phyloP scores from a whole-genome alignment of 2,888 invertebrate genomes.

The Harpalus rufipes region DNA sequence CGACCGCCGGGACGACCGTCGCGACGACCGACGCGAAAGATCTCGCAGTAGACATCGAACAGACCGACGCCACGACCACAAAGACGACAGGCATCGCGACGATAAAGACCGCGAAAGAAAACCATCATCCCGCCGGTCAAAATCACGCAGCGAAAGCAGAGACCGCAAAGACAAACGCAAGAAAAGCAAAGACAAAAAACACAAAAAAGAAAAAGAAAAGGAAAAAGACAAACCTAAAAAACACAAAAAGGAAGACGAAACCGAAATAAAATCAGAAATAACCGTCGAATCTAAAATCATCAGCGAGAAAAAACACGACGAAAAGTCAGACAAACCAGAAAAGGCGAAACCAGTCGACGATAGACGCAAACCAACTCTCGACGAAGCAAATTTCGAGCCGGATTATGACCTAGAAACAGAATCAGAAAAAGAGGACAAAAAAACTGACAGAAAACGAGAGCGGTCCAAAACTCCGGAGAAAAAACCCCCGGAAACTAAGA shows the following conservation, averaged over 20 bases:
- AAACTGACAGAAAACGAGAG: constrained; percentile 69
- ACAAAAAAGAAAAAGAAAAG: constrained; percentile 71
- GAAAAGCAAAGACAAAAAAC: constrained; percentile 63
- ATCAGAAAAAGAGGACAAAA: constrained; percentile 79
- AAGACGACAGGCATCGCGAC: constrained; percentile 49
- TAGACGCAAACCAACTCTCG: constrained; percentile 83
- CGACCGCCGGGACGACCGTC: constrained; percentile 59
- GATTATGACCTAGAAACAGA: constrained; percentile 86
- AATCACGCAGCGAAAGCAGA: constrained; percentile 45
- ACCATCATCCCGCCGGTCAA: constrained; percentile 16
- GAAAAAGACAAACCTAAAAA: constrained; percentile 73
- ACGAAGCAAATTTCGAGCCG: constrained; percentile 87
- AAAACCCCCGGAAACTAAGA: constrained; percentile 73
- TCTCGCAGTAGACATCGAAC: not conserved
- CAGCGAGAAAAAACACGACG: constrained; percentile 70
- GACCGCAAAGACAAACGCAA: constrained; percentile 70
- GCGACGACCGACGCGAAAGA: constrained; percentile 66
- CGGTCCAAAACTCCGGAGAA: constrained; percentile 69
- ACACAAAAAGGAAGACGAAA: constrained; percentile 74
- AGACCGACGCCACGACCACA: constrained; percentile 58
- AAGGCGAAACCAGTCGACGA: constrained; percentile 71
- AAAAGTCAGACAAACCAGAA: constrained; percentile 67
- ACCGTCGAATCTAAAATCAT: constrained; percentile 70
- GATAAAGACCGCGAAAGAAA: constrained; percentile 65
- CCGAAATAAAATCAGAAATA: constrained; percentile 48